Evolutionary conservation across 2,797 vertebrate species (phyloP).

Genomic region (Serranus cabrilla): DNA sequence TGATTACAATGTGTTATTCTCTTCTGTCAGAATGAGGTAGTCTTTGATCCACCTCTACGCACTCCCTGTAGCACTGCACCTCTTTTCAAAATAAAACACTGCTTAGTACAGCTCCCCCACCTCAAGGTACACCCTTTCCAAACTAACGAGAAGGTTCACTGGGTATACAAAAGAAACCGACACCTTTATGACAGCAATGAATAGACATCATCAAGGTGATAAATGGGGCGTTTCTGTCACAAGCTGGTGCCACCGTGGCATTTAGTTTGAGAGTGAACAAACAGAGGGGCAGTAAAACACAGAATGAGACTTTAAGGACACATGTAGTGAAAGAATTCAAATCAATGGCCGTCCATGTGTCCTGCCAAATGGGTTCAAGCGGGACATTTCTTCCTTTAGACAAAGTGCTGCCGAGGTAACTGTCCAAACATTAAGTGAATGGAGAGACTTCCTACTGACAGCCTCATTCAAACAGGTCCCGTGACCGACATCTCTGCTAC

Average conservation of each 20-base stretch:
- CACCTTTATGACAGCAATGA: conserved; percentile 49
- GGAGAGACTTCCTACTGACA: conserved; percentile 58
- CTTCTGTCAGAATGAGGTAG: conserved; percentile 34
- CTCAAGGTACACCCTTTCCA: conserved; percentile 37
- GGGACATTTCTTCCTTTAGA: conserved; percentile 67
- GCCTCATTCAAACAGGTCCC: conserved; percentile 54
- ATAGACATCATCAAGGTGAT: conserved; percentile 47
- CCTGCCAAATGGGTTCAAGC: conserved; percentile 43
- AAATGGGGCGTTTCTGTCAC: conserved; percentile 58
- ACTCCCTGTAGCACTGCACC: conserved; percentile 35
- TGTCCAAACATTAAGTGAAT: conserved; percentile 42
- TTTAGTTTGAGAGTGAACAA: conserved; percentile 59
- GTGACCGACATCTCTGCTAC: conserved; percentile 47
- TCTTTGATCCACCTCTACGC: conserved; percentile 65
- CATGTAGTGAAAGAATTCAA: conserved; percentile 67
- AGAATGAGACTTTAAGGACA: conserved; percentile 46
- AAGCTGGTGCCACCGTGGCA: conserved; percentile 57
- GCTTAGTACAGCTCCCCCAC: conserved; percentile 7
- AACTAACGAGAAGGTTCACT: conserved; percentile 39
- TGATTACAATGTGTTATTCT: conserved; percentile 68
- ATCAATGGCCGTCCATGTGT: conserved; percentile 50
- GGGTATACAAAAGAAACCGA: conserved; percentile 12
- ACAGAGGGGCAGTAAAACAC: conserved; percentile 55
- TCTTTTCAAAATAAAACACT: conserved; percentile 21
- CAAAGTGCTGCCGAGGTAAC: conserved; percentile 74